Base-by-base conservation (phyloP, 2,113 vertebrate species). In the Sinocyclocheilus anshuiensis region DNA sequence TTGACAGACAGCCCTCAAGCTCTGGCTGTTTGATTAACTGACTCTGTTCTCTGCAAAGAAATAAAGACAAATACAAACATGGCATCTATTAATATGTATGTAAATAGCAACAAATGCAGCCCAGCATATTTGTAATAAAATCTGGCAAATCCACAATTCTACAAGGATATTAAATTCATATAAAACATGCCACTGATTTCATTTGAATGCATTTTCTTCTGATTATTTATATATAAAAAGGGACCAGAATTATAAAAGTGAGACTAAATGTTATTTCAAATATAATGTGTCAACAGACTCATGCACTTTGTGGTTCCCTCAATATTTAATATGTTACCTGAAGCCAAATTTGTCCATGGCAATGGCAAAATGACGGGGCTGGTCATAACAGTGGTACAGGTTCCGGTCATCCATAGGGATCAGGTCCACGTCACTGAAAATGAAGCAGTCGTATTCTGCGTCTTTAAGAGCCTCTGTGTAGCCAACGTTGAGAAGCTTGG, bases 331-430 rank as follows among this genome's bases (percentile, higher is more conserved):
- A n/a, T 59, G 4, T 87, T 86, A 95, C 95, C 95, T 94, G 91
- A 96, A 96, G 75, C 95, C 95, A 33, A 96, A 96, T 87, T 96
- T 96, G 89, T 96, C 95, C 98, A 99, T 99, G 90, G 98, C 98
- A 16, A 99, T 97, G 50, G 98, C 98, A 4, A 99, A 99, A 92
- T 99, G 98, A 33, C 98, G 95, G 0, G 98, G 98, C 93, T 99
- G 98, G 90, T 99, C 97, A 0, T 98, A 98, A 90, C 98, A 99
- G 93, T 97, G 98, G 92, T 99, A 99, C 42, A 99, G 95, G 92
- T 99, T 99, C 61, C 98, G 96, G 94, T 99, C 98, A 0, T 99
- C 98, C 98, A 99, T 99, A n/a, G 98, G 98, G 87, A 99, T 96
- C 88, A 99, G 95, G 92, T 99, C 98, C 90, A 99, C 98, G 0